Percentiles rank a stretch among this genome's conserved stretches.
Evolutionary conservation across 2,888 invertebrate species (phyloP).

Genomic region (Reticulitermes lucifugus): DNA sequence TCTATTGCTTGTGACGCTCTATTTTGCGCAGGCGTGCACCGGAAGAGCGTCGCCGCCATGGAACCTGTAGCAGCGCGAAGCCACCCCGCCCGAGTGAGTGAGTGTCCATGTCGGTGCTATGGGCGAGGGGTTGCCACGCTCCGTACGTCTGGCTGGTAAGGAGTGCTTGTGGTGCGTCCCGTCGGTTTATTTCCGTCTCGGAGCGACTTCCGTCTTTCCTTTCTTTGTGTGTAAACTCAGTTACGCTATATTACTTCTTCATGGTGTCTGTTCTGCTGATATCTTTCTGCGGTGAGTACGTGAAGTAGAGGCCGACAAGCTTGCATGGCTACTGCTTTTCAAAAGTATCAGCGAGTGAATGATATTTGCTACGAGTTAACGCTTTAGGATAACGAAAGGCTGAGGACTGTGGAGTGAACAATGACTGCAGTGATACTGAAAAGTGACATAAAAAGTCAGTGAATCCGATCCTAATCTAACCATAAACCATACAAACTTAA

Average conservation of each 20-base stretch:
- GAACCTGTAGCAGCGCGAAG: constrained; percentile 5
- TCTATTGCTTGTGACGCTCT: constrained; percentile 1
- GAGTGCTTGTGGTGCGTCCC: not conserved
- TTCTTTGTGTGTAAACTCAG: not conserved
- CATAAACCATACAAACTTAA: not conserved
- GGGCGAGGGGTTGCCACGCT: constrained; percentile 17
- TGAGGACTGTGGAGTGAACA: not conserved
- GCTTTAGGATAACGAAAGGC: too few species aligned
- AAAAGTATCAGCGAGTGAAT: too few species aligned
- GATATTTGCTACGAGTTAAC: too few species aligned
- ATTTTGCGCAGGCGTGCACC: constrained; percentile 7
- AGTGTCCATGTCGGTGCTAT: constrained; percentile 22
- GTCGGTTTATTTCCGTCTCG: not conserved
- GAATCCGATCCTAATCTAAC: constrained; percentile 30
- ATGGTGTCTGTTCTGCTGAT: too few species aligned
- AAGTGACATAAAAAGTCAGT: constrained; percentile 19
- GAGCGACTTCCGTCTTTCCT: not conserved
- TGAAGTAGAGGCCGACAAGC: not conserved
- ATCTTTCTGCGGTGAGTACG: not conserved
- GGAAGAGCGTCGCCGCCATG: constrained; percentile 27
- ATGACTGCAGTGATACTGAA: not conserved
- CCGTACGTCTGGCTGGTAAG: constrained; percentile 18
- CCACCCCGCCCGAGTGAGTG: constrained; percentile 37
- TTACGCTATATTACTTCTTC: too few species aligned
- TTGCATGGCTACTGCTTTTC: too few species aligned